phyloP scores from a whole-genome alignment of 2,888 invertebrate species.

The Phaedon cochleariae region DNA sequence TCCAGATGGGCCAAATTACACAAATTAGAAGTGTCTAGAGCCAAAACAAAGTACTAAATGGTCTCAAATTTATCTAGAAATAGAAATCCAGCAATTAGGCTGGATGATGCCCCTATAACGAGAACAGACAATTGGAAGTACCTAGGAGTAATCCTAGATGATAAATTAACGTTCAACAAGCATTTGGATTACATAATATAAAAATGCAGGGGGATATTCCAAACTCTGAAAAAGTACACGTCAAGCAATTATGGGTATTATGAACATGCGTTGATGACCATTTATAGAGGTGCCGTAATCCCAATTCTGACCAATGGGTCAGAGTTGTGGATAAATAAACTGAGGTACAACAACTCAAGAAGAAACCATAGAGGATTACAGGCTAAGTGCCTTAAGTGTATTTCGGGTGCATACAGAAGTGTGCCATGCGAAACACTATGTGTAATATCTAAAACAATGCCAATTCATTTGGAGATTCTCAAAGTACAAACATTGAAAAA shows the following conservation, averaged over 20 bases:
- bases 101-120: not conserved
- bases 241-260: not conserved
- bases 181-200: not conserved
- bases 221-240: not conserved
- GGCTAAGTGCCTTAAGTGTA: not conserved
- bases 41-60: not conserved
- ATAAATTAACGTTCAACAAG: not conserved
- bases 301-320: not conserved
- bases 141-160: slow-evolving; percentile 8
- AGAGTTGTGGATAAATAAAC: not conserved
- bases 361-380: not conserved
- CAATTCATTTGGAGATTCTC: not conserved
- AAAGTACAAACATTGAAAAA: not conserved
- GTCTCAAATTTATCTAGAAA: not conserved
- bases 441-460: not conserved
- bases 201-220: not conserved
- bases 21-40: not conserved
- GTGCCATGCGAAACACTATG: not conserved
- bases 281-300: not conserved
- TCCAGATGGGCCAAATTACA: not conserved
- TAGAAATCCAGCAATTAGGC: not conserved
- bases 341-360: not conserved
- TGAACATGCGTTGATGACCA: not conserved
- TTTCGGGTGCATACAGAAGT: not conserved
- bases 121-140: not conserved